Evolutionary conservation across 1,140 invertebrate genomes (phyloP), one percentile per base, ranked within the genome.

Genomic region (Sinonovacula constricta): DNA sequence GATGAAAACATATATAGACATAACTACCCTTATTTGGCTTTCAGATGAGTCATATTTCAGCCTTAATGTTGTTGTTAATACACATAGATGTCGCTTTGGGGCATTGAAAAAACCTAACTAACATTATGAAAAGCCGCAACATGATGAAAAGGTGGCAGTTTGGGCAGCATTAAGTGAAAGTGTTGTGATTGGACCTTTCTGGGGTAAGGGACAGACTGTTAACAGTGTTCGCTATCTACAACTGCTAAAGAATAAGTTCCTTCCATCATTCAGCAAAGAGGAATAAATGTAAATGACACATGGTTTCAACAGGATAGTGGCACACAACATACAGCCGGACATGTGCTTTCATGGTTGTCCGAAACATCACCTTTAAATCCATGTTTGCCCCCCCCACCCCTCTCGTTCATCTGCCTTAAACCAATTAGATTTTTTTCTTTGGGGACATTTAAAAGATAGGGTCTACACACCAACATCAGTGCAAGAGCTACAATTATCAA

Each of bases 241-340:
- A 36, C 12, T 65, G 2, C 7, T 65, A 36, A 65, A 39, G 15
- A 65, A 15, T 24, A 65, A 65, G 22, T 65, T 65, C n/a, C n/a
- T 65, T 3, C 62, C 62, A 33, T 31, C 62, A 34, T 65, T 7
- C 10, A 36, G n/a, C 34, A 22, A 36, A 65, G 30, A 22, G 62
- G 30, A 36, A 26, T 65, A 45, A 65, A 65, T 34, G 31, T 65
- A 65, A 28, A n/a, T 36, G n/a, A 7, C 39, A 33, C 30, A n/a
- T 65, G 62, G 62, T 65, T 65, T 65, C 33, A 65, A 36, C 31
- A 65, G 24, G 31, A 45, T 39, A 36, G 62, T 4, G 33, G n/a
- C n/a, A n/a, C 12, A 31, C 62, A 10, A 31, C 30, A 65, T 22
- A 65, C 62, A 34, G 62, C 62, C 12, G 33, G 24, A 3, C 31